These are phyloP conservation scores for Pseudorectes ferrugineus DNA, from an alignment of 2,113 vertebrate genomes.

Conservation along the genomic window DNA sequence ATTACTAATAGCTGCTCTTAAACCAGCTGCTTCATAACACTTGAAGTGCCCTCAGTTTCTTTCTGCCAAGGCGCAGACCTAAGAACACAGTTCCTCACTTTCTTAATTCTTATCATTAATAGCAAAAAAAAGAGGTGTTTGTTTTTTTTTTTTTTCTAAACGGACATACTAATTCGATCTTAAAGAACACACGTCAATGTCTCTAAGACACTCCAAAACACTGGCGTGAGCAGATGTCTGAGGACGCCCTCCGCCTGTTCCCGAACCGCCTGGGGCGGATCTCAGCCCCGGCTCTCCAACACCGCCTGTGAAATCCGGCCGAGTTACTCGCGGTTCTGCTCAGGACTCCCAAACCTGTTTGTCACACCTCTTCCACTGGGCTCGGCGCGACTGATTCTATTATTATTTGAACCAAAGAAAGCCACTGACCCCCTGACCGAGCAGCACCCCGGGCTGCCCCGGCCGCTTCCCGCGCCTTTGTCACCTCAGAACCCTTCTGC, in stretches of 20 bases:
- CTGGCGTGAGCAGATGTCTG: accelerated
- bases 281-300: neutral
- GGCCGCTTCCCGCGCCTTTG: neutral
- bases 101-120: neutral
- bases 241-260: neutral
- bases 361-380: neutral
- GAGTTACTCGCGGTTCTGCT: neutral
- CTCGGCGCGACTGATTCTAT: neutral
- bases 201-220: neutral
- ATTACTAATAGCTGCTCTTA: neutral
- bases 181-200: neutral
- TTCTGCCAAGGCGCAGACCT: neutral
- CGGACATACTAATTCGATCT: neutral
- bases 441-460: neutral
- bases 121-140: neutral
- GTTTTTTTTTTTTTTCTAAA: accelerated
- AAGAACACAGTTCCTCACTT: neutral
- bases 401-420: neutral
- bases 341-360: neutral
- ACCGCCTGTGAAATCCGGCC: accelerated
- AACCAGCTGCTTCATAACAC: neutral
- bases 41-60: neutral
- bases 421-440: neutral
- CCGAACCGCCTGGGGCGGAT: neutral
- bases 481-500: neutral